Percentiles rank a stretch among this genome's conserved stretches.
Conservation (phyloP, 2,113 vertebrate species). For the Sceloporus undulatus region DNA sequence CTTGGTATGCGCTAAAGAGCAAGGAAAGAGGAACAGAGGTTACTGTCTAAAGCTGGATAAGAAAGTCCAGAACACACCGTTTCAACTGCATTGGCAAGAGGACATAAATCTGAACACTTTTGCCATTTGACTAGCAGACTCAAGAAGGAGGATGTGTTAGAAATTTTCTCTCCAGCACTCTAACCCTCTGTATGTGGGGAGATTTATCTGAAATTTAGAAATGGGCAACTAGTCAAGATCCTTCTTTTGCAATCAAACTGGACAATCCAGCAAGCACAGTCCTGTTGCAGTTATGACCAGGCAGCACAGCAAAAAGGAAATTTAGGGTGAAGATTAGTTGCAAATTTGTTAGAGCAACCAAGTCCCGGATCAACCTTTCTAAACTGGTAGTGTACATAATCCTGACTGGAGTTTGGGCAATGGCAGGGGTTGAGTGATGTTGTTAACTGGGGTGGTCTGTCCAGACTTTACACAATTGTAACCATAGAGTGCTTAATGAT, state of each 20-base stretch:
- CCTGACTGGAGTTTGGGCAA: too few relatives aligned
- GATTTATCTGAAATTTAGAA: background rate
- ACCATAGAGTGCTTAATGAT: too few relatives aligned
- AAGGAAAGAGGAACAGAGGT: background rate
- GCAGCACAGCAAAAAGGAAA: background rate
- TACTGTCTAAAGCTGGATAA: background rate
- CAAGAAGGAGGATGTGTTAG: background rate
- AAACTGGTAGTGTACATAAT: background rate
- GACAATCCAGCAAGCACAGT: too few relatives aligned
- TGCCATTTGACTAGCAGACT: background rate
- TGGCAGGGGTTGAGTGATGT: too few relatives aligned
- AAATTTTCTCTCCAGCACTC: background rate
- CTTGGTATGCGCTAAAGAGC: slow-evolving; percentile 92
- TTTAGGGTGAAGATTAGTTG: background rate
- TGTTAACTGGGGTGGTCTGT: too few relatives aligned
- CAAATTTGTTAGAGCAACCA: background rate
- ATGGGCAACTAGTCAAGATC: background rate
- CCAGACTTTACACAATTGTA: too few relatives aligned
- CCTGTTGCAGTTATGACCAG: too few relatives aligned
- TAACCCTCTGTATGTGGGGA: background rate
- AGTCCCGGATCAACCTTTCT: background rate
- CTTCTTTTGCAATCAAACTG: background rate
- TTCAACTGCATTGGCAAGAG: too few relatives aligned
- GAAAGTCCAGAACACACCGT: too few relatives aligned
- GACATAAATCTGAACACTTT: background rate